These are phyloP conservation scores for Sciurus carolinensis DNA, from an alignment of 2,797 vertebrate species.

Conservation along the genomic window DNA sequence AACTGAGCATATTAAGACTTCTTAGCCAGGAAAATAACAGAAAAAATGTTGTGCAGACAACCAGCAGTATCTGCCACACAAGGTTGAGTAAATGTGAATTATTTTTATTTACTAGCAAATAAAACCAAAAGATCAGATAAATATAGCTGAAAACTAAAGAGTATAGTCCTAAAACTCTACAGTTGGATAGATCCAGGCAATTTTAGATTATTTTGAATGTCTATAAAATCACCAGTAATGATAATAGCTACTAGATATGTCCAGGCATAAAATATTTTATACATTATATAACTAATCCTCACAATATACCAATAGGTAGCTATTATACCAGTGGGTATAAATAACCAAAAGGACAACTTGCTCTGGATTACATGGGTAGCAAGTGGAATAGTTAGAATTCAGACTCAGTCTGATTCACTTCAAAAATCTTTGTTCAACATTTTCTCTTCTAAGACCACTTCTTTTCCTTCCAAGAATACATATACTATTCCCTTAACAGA, in stretches of 20 bases:
- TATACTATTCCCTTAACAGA: slow-evolving; percentile 48
- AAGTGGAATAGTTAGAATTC: slow-evolving; percentile 8
- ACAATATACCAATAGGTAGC: background rate
- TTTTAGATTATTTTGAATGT: background rate
- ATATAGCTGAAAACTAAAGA: background rate
- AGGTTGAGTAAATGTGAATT: background rate
- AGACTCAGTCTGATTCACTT: background rate
- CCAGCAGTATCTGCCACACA: background rate
- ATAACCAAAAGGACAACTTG: background rate
- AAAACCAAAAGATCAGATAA: slow-evolving; percentile 17
- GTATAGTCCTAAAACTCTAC: background rate
- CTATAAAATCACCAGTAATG: slow-evolving; percentile 38
- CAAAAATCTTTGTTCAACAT: slow-evolving; percentile 42
- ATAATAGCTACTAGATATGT: background rate
- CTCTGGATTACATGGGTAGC: background rate
- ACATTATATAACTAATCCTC: slow-evolving; percentile 3
- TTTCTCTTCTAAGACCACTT: slow-evolving; percentile 13
- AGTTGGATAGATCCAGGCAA: background rate
- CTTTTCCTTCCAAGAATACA: background rate
- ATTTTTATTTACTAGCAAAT: slow-evolving; percentile 35
- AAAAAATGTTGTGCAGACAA: background rate
- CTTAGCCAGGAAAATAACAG: background rate
- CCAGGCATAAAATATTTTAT: slow-evolving; percentile 18
- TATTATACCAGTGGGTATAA: background rate
- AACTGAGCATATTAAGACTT: background rate